Base-by-base conservation (phyloP, 2,797 vertebrate genomes). In the Myotis pilosus region DNA sequence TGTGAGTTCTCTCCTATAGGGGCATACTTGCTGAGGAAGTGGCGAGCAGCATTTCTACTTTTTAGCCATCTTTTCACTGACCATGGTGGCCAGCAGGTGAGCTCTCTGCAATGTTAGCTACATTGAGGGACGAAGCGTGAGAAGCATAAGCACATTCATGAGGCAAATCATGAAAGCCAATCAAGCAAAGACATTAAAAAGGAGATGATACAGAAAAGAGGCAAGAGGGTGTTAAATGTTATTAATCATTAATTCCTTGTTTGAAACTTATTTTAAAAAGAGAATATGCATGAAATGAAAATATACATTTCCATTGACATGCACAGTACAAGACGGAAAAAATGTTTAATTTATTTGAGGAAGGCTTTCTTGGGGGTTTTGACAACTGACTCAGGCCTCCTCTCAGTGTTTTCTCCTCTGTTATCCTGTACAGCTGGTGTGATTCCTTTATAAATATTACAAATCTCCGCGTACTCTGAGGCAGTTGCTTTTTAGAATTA, bases 381-480 rank as follows among this genome's bases (percentile, higher is more conserved):
- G 75, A 92, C 38, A 53, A 66, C 33, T 75, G 20, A 74, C 41
- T 92, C 16, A 74, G 6, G 1, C 25, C 19, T 62, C 41, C 89
- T 80, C 51, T 76, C 36, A 84, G 28, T 71, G n/a, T 51, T 69
- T 78, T 66, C 10, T 87, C 4, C 13, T 85, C 74, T 74, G 10
- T n/a, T 89, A 8, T 53, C 28, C 8, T 94, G 16, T 66, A 62
- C 22, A 44, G 17, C 55, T 69, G 68, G 19, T 72, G 15, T 81
- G 49, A 85, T 85, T 74, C 51, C 28, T 95, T 86, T 74, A 85
- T 82, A 87, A 80, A 87, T 64, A 80, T 89, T 72, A 90, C 53
- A 82, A 49, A 69, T 78, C 36, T 87, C 36, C 12, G 30, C 68
- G 2, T 82, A 79, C 68, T 80, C 33, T 66, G 47, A 80, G 28